A percentile compares a stretch with the other conserved stretches of the same genome.
Evolutionary conservation across 2,888 invertebrate species (phyloP).

Genomic region (Deilephila porcellus): DNA sequence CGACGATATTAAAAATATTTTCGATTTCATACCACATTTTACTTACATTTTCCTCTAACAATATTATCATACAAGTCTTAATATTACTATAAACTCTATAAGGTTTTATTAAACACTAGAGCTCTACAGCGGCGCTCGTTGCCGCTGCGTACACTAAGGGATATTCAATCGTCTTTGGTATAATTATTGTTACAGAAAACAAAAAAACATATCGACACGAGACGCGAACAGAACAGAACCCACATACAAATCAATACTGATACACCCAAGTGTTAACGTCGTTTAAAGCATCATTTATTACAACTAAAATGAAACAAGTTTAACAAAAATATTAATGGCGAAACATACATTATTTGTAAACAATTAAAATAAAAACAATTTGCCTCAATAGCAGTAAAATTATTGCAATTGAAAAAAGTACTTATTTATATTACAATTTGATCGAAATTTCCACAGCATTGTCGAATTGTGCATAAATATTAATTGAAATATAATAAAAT

Average conservation of each 20-base stretch:
- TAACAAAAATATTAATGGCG: conserved; percentile 23
- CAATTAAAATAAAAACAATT: conserved; percentile 23
- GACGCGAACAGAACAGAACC: conserved; percentile 64
- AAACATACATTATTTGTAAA: conserved; percentile 20
- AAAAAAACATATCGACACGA: conserved; percentile 62
- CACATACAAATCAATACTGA: conserved; percentile 73
- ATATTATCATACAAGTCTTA: conserved; percentile 81
- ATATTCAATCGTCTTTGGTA: conserved; percentile 85
- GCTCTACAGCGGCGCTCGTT: conserved; percentile 54
- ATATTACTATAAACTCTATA: conserved; percentile 71
- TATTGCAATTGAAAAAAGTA: conserved; percentile 12
- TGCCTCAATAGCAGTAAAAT: conserved; percentile 2
- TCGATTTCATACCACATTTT: conserved; percentile 67
- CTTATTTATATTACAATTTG: conserved; percentile 1
- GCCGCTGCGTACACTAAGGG: conserved; percentile 68
- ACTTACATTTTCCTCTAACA: conserved; percentile 61
- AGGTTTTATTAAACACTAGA: conserved; percentile 72
- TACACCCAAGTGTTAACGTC: conserved; percentile 70
- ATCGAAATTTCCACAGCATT: conserved; percentile 17
- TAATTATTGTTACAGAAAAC: conserved; percentile 75
- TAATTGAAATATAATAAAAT: conserved; percentile 17
- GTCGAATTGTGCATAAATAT: conserved; percentile 26
- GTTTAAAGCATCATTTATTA: conserved; percentile 78
- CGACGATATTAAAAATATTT: conserved; percentile 79
- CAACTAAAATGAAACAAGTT: conserved; percentile 71